Evolutionary conservation across 2,888 invertebrate species (phyloP).

Genomic region (Autographa gamma): DNA sequence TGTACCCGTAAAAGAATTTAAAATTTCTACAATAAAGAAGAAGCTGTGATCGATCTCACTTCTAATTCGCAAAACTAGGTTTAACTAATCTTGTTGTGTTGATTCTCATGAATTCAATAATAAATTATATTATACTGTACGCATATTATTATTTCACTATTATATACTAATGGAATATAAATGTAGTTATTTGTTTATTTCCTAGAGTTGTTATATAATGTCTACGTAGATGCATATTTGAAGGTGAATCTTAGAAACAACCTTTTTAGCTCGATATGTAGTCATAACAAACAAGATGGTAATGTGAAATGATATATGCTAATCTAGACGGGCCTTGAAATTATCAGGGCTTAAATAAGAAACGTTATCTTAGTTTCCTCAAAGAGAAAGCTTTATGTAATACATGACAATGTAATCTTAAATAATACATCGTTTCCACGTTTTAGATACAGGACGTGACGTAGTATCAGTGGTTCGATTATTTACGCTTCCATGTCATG

Average conservation of each 20-base stretch:
- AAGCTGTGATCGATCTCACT: too few relatives aligned
- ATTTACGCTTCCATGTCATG: too few relatives aligned
- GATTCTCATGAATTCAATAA: too few relatives aligned
- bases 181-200: too few relatives aligned
- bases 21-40: neutral
- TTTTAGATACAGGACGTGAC: neutral
- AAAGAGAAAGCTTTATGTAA: constrained; percentile 21
- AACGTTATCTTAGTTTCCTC: constrained; percentile 20
- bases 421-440: neutral
- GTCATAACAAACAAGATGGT: constrained; percentile 1
- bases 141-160: too few relatives aligned
- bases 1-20: too few relatives aligned
- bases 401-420: neutral
- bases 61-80: too few relatives aligned
- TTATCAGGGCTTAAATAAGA: neutral
- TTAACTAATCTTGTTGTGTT: too few relatives aligned
- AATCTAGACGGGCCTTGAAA: neutral
- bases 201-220: neutral
- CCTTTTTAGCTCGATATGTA: neutral
- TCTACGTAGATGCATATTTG: neutral
- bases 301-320: neutral
- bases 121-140: too few relatives aligned
- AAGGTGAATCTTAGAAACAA: neutral
- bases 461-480: neutral
- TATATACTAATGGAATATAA: too few relatives aligned